Percentiles rank a stretch among this genome's conserved stretches.
These are phyloP conservation scores for Steatocranus sp. DNA, from an alignment of 2,797 vertebrate genomes.

Conservation along the genomic window DNA sequence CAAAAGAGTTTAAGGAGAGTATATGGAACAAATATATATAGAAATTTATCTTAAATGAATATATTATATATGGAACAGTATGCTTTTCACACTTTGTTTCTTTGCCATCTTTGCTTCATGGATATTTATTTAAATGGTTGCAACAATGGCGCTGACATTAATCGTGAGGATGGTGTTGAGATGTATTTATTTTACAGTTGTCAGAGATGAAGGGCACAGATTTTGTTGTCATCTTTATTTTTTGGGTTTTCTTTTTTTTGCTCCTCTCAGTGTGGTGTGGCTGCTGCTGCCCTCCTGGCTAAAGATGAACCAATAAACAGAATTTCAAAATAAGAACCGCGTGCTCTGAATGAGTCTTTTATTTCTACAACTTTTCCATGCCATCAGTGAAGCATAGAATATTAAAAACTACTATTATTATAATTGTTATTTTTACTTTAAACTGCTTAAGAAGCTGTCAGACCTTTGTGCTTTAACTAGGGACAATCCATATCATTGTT, in stretches of 20 bases:
- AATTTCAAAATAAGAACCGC: constrained; percentile 48
- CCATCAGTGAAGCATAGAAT: not conserved
- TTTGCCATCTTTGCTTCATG: constrained; percentile 60
- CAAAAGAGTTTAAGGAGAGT: constrained; percentile 74
- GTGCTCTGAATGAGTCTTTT: not conserved
- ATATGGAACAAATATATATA: constrained; percentile 72
- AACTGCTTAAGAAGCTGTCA: not conserved
- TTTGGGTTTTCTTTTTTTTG: constrained; percentile 20
- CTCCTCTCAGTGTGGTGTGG: constrained; percentile 65
- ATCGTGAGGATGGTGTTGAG: constrained; percentile 5
- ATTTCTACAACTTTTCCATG: not conserved
- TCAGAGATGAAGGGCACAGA: constrained; percentile 48
- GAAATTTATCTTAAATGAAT: constrained; percentile 67
- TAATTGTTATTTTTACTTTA: not conserved
- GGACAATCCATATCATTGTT: not conserved
- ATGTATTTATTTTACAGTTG: constrained; percentile 70
- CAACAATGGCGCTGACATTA: constrained; percentile 29
- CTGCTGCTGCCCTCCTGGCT: constrained; percentile 66
- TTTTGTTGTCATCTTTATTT: constrained; percentile 47
- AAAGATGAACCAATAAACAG: constrained; percentile 76
- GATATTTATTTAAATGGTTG: constrained; percentile 75
- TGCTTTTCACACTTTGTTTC: constrained; percentile 57
- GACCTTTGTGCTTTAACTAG: not conserved
- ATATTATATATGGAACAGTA: constrained; percentile 63
- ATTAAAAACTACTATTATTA: not conserved